Base-by-base conservation (phyloP, 1,140 invertebrate genomes). In the Bombus difficillimus region DNA sequence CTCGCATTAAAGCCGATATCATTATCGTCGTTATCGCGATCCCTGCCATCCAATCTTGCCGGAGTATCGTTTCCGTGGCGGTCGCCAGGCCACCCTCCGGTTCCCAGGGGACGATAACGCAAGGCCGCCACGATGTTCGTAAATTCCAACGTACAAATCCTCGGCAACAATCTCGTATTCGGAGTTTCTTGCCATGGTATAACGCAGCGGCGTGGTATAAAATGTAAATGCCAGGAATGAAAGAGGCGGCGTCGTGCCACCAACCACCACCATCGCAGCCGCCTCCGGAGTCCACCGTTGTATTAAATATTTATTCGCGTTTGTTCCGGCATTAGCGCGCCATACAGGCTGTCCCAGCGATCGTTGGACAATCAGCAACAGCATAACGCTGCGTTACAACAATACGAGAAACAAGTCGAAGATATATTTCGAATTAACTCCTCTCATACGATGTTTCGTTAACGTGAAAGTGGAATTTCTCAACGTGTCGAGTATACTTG, bases 261-360 rank as follows among this genome's bases (percentile, higher is more conserved):
- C 39, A 32, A 22, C 32, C 8, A 6, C 13, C 15, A 32, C 32
- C 28, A 0, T 39, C 25, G 9, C 9, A 28, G 28, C 22, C n/a
- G 32, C 18, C 47, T 15, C 10, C 75, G 10, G 25, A 13, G n/a
- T 34, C 39, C 4, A 12, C 74, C 47, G 74, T 22, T 25, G 18
- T 80, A 81, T 85, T 81, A 85, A 80, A 68, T 62, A 74, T 81
- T 81, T 81, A 85, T 81, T 74, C 68, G 10, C 59, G 83, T 66
- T 74, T 80, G 41, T 80, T 57, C 8, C 59, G 69, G n/a, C 62
- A 82, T 86, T 86, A 82, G 8, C 72, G 72, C 59, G 6, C 37
- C 8, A 10, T 59, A 59, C 57, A 12, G 3, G 10, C 22, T 62
- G 10, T 59, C 28, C 28, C 59, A 12, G 10, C 28, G 28, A 62